Percentiles rank a stretch among this genome's conserved stretches.
phyloP scores from a whole-genome alignment of 2,113 vertebrate species.

The Neotoma lepida region DNA sequence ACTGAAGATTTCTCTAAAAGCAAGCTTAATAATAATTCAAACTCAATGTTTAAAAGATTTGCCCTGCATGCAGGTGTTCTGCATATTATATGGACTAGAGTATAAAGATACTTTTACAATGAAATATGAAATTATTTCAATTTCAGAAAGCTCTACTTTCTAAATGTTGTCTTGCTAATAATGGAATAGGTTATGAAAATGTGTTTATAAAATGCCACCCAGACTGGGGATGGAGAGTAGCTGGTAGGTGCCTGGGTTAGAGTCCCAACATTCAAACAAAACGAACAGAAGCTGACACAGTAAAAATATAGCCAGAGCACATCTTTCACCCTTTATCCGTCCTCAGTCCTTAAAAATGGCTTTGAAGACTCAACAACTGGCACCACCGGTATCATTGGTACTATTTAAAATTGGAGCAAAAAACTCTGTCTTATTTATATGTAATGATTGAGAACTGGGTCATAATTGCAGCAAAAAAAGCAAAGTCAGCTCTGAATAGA shows the following conservation, averaged over 20 bases:
- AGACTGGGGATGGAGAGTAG: not conserved
- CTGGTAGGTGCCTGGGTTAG: not conserved
- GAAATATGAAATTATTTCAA: not conserved
- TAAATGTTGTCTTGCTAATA: not conserved
- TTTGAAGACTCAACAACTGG: not conserved
- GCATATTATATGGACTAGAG: not conserved
- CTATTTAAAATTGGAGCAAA: conserved; percentile 44
- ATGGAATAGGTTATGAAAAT: not conserved
- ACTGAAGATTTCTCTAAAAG: conserved; percentile 43
- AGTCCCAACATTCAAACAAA: not conserved
- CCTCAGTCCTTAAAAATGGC: not conserved
- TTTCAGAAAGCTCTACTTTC: conserved; percentile 39
- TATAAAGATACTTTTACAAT: conserved; percentile 5
- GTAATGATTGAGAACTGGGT: not conserved
- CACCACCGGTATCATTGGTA: not conserved
- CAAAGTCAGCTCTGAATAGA: not conserved
- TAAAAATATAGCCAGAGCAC: conserved; percentile 4
- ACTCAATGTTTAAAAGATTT: conserved; percentile 35
- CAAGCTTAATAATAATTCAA: conserved; percentile 45
- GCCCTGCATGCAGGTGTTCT: not conserved
- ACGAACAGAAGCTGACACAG: not conserved
- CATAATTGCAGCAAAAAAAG: not conserved
- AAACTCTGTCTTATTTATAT: not conserved
- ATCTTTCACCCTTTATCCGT: not conserved
- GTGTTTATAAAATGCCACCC: not conserved